Evolutionary conservation across 2,113 vertebrate species (phyloP).

Genomic region (Casuarius casuarius): DNA sequence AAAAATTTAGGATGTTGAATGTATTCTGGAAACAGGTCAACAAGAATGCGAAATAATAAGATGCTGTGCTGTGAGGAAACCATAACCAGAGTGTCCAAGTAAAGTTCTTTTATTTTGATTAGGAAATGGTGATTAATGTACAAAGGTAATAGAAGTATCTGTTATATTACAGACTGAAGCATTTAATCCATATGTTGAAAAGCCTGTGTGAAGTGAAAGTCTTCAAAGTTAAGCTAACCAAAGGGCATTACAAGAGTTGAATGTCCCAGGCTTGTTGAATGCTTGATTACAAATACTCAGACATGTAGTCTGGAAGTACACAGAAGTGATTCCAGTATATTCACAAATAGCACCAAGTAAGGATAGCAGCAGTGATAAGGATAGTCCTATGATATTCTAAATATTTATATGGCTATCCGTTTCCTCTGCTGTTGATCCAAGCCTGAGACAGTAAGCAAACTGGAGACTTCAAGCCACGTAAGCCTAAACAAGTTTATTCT

Average conservation of each 20-base stretch:
- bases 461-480: neutral
- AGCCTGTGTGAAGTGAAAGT: neutral
- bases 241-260: neutral
- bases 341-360: neutral
- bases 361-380: neutral
- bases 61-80: neutral
- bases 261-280: neutral
- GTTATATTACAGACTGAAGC: neutral
- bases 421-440: neutral
- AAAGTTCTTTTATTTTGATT: neutral
- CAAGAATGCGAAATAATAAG: neutral
- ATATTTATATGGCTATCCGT: neutral
- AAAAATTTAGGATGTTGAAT: neutral
- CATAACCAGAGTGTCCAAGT: neutral
- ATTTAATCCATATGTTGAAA: neutral
- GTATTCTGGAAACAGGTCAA: neutral
- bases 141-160: neutral
- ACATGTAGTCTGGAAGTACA: neutral
- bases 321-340: neutral
- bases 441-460: neutral
- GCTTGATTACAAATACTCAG: neutral
- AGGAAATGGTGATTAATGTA: neutral
- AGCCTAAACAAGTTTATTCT: neutral
- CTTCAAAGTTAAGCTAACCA: neutral
- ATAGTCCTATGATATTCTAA: neutral